Evolutionary conservation across 2,888 invertebrate species (phyloP), one percentile per base, ranked within the genome.

Genomic region (Cheiracanthium punctorium): DNA sequence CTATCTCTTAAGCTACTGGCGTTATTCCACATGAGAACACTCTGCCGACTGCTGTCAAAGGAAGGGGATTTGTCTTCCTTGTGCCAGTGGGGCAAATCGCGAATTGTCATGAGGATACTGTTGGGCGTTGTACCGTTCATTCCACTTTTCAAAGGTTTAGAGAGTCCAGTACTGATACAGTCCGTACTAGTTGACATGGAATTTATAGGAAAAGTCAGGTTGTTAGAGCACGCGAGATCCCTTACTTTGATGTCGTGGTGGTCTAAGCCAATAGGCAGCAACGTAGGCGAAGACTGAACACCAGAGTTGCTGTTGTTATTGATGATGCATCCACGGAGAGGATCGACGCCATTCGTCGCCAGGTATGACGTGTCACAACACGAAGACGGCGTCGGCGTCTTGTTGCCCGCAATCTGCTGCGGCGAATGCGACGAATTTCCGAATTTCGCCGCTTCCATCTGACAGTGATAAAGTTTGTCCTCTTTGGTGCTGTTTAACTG

Each of bases 21-120:
- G 69, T 80, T 85, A 37, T 97, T 97, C 97, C 97, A 97, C 97
- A 97, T 97, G 65, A 97, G 94, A 77, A 97, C 97, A 14, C 97
- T 97, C 92, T 97, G 97, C 58, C 97, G 93, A 89, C 94, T 93
- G 17, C 52, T 20, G 10, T 77, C 79, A 30, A 43, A 71, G 4
- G 71, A 43, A 2, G 80, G 17, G 1, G 77, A 74, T 24, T 77
- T 81, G 12, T 87, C 82, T 17, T 82, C 70, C 29, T 70, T 75
- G 71, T 79, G 79, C 79, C 80, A 82, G 58, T 70, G 76, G 8
- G 73, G 75, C 24, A 73, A 71, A 28, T 82, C 74, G 24, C 79
- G 52, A n/a, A 82, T 82, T 12, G 87, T 72, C 81, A 86, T 86
- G 24, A 86, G 75, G 20, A 80, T 80, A 33, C 76, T 86, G 28